Conservation (phyloP, 2,888 invertebrate genomes). For the Strigamia transsilvanica region DNA sequence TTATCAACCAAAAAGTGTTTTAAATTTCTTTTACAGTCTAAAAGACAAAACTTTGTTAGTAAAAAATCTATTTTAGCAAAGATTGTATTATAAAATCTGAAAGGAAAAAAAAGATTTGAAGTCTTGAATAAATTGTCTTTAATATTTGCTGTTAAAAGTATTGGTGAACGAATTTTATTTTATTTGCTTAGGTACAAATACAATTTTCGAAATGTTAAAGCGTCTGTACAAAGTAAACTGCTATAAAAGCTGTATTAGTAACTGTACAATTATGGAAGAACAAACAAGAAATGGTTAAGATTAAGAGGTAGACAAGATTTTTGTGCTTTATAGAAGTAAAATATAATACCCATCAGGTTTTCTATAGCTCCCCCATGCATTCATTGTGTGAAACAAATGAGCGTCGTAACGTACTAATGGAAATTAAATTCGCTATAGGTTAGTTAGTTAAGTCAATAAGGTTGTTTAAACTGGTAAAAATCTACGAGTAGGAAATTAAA, state of each 20-base stretch:
- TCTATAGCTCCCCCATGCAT: too few relatives aligned
- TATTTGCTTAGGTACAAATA: constrained; percentile 28
- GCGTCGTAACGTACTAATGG: too few relatives aligned
- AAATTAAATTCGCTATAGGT: too few relatives aligned
- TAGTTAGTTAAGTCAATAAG: too few relatives aligned
- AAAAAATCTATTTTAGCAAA: constrained; percentile 36
- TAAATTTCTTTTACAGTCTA: constrained; percentile 46
- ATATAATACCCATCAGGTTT: too few relatives aligned
- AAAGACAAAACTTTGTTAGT: constrained; percentile 48
- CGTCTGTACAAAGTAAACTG: constrained; percentile 38
- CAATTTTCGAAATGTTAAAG: constrained; percentile 26
- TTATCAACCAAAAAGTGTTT: constrained; percentile 60
- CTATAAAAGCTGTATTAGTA: constrained; percentile 34
- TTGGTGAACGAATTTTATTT: not conserved
- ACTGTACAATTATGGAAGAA: constrained; percentile 18
- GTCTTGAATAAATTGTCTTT: constrained; percentile 38
- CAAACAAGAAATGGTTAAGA: not conserved
- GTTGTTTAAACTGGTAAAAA: too few relatives aligned
- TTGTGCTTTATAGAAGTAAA: constrained; percentile 4
- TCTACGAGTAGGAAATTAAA: too few relatives aligned
- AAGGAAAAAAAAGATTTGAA: not conserved
- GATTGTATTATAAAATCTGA: constrained; percentile 23
- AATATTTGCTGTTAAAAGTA: constrained; percentile 36
- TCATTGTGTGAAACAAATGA: too few relatives aligned
- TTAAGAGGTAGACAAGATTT: not conserved